These are phyloP conservation scores for Nycteola revayana DNA, from an alignment of 2,888 invertebrate species.

Conservation along the genomic window DNA sequence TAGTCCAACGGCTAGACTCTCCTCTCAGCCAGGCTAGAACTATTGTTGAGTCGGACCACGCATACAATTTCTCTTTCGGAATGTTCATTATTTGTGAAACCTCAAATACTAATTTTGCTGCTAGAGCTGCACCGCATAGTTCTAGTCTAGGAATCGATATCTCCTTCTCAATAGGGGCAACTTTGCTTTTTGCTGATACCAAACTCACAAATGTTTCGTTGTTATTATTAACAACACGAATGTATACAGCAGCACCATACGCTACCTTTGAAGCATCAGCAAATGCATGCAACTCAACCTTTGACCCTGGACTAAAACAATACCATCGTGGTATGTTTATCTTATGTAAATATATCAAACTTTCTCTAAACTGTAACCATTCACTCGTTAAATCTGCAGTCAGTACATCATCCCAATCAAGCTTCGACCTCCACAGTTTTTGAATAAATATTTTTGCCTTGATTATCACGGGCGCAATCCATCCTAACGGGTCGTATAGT, in stretches of 20 bases:
- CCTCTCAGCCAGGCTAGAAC: too few relatives aligned
- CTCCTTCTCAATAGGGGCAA: too few relatives aligned
- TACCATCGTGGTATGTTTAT: neutral
- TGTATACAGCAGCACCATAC: too few relatives aligned
- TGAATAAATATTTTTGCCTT: neutral
- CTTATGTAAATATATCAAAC: neutral
- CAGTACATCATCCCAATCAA: neutral
- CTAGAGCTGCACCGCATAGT: too few relatives aligned
- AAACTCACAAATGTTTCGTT: neutral
- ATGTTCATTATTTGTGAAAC: too few relatives aligned
- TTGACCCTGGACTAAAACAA: neutral
- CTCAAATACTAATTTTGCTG: too few relatives aligned
- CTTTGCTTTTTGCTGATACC: too few relatives aligned
- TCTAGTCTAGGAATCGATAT: too few relatives aligned
- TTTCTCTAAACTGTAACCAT: neutral
- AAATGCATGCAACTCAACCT: constrained; percentile 2
- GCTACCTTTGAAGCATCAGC: neutral
- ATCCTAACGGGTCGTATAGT: too few relatives aligned
- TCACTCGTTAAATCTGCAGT: neutral
- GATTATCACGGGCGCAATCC: too few relatives aligned
- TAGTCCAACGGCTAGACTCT: too few relatives aligned
- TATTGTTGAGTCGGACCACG: too few relatives aligned
- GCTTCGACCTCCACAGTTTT: constrained; percentile 1
- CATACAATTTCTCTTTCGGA: neutral
- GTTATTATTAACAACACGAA: neutral